phyloP scores from a whole-genome alignment of 2,888 invertebrate genomes.

The Scaptomyza polygonia region DNA sequence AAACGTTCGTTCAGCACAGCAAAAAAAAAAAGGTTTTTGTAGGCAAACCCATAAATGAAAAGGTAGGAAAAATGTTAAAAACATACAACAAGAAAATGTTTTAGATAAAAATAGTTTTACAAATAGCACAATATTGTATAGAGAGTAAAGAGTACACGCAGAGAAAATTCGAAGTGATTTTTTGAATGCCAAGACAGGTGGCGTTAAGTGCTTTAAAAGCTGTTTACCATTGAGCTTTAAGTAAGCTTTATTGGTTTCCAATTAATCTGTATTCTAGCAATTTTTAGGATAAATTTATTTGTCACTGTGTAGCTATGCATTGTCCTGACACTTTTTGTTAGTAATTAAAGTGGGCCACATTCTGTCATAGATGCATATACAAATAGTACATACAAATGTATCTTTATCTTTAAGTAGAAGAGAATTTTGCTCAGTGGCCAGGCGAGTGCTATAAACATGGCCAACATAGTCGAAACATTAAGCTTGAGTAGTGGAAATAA shows the following conservation, averaged over 20 bases:
- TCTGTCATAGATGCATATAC: slow-evolving; percentile 10
- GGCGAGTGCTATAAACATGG: slow-evolving; percentile 70
- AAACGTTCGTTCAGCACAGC: slow-evolving; percentile 56
- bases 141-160: slow-evolving; percentile 21
- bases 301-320: slow-evolving; percentile 1
- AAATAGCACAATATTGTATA: slow-evolving; percentile 57
- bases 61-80: slow-evolving; percentile 33
- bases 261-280: not conserved
- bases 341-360: slow-evolving; percentile 65
- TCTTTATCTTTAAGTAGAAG: slow-evolving; percentile 33
- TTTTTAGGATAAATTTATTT: not conserved
- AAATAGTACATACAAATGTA: slow-evolving; percentile 14
- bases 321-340: slow-evolving; percentile 41
- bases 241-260: not conserved
- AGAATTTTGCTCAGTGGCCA: slow-evolving; percentile 40
- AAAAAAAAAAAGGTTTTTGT: slow-evolving; percentile 33
- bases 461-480: slow-evolving; percentile 54
- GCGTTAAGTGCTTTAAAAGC: not conserved
- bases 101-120: slow-evolving; percentile 76
- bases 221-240: not conserved
- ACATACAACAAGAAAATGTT: slow-evolving; percentile 52
- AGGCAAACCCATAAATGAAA: slow-evolving; percentile 46
- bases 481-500: slow-evolving; percentile 76
- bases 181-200: not conserved
- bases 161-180: slow-evolving; percentile 1